Evolutionary conservation across 1,140 invertebrate species (phyloP), one percentile per base, ranked within the genome.

Genomic region (Hypsibius dujardini): DNA sequence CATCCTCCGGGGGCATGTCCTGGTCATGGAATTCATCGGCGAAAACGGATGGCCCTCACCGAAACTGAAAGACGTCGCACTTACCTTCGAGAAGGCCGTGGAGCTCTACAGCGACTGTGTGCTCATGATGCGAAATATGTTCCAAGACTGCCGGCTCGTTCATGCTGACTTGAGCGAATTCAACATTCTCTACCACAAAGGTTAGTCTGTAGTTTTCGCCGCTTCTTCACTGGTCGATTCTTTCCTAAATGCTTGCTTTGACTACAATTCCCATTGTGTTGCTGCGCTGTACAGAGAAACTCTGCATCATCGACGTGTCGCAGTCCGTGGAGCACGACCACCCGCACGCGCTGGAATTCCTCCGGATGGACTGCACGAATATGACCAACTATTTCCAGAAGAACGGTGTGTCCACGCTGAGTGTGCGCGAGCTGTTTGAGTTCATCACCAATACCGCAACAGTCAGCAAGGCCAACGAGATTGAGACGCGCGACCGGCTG

Each of bases 281-380:
- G 28, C 28, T 28, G 28, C n/a, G 7, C 77, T 85, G 91, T 76
- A 83, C 92, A 75, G 87, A 87, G 0, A 85, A 88, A 76, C 80
- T 93, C 28, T 88, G 89, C 72, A 86, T 97, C 46, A 98, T 98
- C 76, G 95, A 98, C 82, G 95, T 98, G 0, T 96, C 93, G 1
- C 95, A 98, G 79, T 89, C 93, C 1, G 95, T 98, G 0, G 94
- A 98, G 80, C 92, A 96, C 78, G 92, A 98, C 79, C 93, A 98
- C 85, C 92, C 92, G 0, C 86, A 90, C 81, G 90, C 95, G 0
- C 84, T 95, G 69, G 88, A 95, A 72, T 98, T 98, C 79, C 82
- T 98, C 42, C 82, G 92, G 71, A 95, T 90, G 80, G 95, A 98
- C 82, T 93, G 92, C 77, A 89, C 86, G 50, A 98, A 98, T 80